Percentiles rank a stretch among this genome's conserved stretches.
phyloP scores from a whole-genome alignment of 2,888 invertebrate species.

The Incurvaria masculella region DNA sequence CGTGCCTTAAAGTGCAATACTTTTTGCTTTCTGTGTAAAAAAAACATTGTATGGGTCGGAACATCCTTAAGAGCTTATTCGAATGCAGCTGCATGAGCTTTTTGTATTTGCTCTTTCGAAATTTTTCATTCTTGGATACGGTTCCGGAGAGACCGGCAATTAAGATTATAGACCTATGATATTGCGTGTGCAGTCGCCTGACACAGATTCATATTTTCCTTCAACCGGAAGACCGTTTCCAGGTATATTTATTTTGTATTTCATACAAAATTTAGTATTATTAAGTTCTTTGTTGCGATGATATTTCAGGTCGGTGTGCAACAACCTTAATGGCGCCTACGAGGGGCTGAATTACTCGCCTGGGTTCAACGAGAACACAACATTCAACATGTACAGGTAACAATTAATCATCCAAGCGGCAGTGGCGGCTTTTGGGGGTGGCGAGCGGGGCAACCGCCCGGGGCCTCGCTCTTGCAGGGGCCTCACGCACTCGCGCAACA shows the following conservation, averaged over 20 bases:
- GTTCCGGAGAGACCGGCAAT: no score
- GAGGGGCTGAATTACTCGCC: slow-evolving; percentile 73
- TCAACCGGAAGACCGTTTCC: background rate
- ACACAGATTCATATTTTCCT: background rate
- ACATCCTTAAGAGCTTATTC: no score
- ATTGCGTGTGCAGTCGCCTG: background rate
- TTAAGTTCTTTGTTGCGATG: background rate
- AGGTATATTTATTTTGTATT: background rate
- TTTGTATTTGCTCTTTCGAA: no score
- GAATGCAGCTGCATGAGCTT: no score
- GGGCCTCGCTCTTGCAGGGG: no score
- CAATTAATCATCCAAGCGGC: slow-evolving; percentile 82
- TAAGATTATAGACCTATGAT: background rate
- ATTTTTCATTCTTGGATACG: no score
- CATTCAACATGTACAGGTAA: slow-evolving; percentile 67
- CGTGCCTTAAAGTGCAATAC: no score
- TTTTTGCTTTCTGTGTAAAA: no score
- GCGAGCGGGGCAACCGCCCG: no score
- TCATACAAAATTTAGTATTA: background rate
- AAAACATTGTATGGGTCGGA: no score
- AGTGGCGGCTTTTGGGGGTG: no score
- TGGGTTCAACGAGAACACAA: slow-evolving; percentile 46
- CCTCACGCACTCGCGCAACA: no score
- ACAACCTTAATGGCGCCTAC: slow-evolving; percentile 64
- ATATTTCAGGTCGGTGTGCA: slow-evolving; percentile 58